These are phyloP conservation scores for Phymanthus crucifer DNA, from an alignment of 92 coral and sea anemone species.

Conservation along the genomic window DNA sequence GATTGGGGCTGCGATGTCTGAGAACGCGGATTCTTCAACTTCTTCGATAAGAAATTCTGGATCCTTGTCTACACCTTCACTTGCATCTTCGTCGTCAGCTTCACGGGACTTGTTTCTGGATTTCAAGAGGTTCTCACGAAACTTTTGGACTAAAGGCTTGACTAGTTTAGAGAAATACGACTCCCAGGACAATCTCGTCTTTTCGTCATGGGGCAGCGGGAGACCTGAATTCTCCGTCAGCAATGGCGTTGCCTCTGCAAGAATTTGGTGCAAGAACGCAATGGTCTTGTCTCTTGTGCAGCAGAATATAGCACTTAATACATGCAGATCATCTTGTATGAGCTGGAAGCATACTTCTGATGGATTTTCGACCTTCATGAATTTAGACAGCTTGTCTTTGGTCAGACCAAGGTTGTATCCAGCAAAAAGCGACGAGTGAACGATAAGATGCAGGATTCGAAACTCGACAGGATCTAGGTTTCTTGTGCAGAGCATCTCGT, in stretches of 20 bases:
- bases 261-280: slow-evolving; percentile 62
- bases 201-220: slow-evolving; percentile 17
- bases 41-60: slow-evolving; percentile 60
- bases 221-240: slow-evolving; percentile 32
- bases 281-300: slow-evolving; percentile 67
- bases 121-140: slow-evolving; percentile 9
- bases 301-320: slow-evolving; percentile 50
- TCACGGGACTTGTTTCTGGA: not conserved
- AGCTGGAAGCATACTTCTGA: slow-evolving; percentile 61
- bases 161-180: slow-evolving; percentile 17
- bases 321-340: slow-evolving; percentile 58
- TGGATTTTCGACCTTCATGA: slow-evolving; percentile 29
- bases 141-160: slow-evolving; percentile 19
- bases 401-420: slow-evolving; percentile 64
- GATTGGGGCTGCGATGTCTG: slow-evolving; percentile 44
- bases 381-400: slow-evolving; percentile 34
- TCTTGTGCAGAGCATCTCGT: slow-evolving; percentile 44
- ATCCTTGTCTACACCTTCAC: not conserved
- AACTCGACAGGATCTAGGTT: slow-evolving; percentile 68
- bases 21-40: slow-evolving; percentile 41
- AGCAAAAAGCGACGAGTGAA: slow-evolving; percentile 72
- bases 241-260: slow-evolving; percentile 50
- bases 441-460: slow-evolving; percentile 82
- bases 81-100: not conserved
- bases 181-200: slow-evolving; percentile 50